Evolutionary conservation across 2,797 vertebrate species (phyloP).

Genomic region (Clarias laeviceps): DNA sequence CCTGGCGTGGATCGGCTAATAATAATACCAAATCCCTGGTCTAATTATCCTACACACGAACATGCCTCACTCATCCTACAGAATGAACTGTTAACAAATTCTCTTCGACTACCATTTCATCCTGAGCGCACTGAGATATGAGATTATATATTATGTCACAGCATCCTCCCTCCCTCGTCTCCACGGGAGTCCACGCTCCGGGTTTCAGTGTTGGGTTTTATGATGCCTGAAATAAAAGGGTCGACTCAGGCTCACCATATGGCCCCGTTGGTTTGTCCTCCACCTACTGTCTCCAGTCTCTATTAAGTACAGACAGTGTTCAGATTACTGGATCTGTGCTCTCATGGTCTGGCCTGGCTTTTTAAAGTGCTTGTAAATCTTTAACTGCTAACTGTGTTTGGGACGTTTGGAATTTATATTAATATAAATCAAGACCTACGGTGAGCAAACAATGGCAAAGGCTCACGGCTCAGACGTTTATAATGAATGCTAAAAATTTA

Average conservation of each 20-base stretch:
- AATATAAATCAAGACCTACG: conserved; percentile 54
- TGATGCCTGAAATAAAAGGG: conserved; percentile 63
- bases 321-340: conserved; percentile 48
- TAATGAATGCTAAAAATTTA: conserved; percentile 34
- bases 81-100: conserved; percentile 4
- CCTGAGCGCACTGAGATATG: conserved; percentile 8
- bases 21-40: not conserved
- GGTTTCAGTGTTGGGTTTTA: conserved; percentile 75
- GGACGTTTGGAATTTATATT: conserved; percentile 55
- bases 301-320: conserved; percentile 51
- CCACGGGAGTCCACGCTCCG: conserved; percentile 37
- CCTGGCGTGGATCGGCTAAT: not conserved
- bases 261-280: conserved; percentile 47
- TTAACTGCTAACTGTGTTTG: conserved; percentile 49
- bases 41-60: not conserved
- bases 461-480: conserved; percentile 38
- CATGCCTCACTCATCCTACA: not conserved
- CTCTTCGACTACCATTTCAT: not conserved
- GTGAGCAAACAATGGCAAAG: conserved; percentile 30
- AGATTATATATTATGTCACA: conserved; percentile 35
- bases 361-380: conserved; percentile 58
- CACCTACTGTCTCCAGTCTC: conserved; percentile 42
- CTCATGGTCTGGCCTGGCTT: conserved; percentile 35
- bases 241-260: conserved; percentile 50
- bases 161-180: conserved; percentile 24